Evolutionary conservation across 1,140 invertebrate genomes (phyloP).

Genomic region (Ylistrum balloti): DNA sequence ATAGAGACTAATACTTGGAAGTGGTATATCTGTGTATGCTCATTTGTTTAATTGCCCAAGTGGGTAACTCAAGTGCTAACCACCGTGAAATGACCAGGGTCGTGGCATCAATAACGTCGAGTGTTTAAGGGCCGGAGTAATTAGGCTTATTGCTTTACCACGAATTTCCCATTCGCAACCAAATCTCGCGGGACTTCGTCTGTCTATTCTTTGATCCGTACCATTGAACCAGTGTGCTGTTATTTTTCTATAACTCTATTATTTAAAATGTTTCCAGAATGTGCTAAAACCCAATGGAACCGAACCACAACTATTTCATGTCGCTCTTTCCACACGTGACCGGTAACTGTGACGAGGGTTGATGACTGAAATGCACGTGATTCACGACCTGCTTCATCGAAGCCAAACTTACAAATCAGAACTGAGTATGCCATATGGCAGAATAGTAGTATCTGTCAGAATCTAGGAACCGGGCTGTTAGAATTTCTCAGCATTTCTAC

Average conservation of each 20-base stretch:
- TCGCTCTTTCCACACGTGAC: too few relatives aligned
- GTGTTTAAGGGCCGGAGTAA: background rate
- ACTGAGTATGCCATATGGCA: too few relatives aligned
- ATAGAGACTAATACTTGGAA: too few relatives aligned
- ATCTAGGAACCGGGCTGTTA: too few relatives aligned
- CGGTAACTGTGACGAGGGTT: too few relatives aligned
- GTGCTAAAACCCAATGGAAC: background rate
- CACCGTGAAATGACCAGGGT: background rate
- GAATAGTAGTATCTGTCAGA: too few relatives aligned
- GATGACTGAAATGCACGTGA: too few relatives aligned
- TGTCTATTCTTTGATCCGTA: background rate
- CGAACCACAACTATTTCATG: background rate
- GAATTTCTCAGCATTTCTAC: too few relatives aligned
- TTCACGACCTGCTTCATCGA: too few relatives aligned
- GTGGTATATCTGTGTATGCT: slow-evolving; percentile 4
- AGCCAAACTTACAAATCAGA: too few relatives aligned
- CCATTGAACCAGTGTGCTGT: background rate
- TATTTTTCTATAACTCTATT: background rate
- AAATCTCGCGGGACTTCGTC: background rate
- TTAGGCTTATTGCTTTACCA: slow-evolving; percentile 19
- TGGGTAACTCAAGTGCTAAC: background rate
- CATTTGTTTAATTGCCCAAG: slow-evolving; percentile 27
- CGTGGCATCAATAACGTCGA: background rate
- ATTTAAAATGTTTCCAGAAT: background rate
- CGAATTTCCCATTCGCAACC: background rate